Evolutionary conservation across 2,888 invertebrate genomes (phyloP).

Genomic region (Leptopilina myrica): DNA sequence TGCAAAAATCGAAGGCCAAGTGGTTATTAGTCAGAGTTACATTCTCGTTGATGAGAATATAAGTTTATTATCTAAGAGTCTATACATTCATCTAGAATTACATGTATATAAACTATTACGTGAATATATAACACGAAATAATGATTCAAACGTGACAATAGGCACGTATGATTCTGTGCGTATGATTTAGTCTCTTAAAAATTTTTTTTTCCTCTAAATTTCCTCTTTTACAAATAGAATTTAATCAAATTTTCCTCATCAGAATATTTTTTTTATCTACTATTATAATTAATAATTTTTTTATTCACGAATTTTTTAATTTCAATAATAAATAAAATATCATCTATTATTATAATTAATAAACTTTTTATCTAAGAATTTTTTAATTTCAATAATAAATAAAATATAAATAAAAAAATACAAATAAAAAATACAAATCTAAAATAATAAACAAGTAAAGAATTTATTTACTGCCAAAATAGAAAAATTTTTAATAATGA

Average conservation of each 20-base stretch:
- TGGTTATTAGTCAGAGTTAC: slow-evolving; percentile 15
- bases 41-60: slow-evolving; percentile 1
- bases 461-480: not conserved
- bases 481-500: not conserved
- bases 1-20: not conserved
- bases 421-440: too few species aligned
- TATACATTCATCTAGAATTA: not conserved
- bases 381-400: too few species aligned
- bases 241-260: too few species aligned
- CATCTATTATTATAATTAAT: too few species aligned
- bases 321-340: too few species aligned
- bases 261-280: too few species aligned
- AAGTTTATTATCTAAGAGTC: not conserved
- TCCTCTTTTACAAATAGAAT: not conserved
- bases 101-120: not conserved
- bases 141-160: not conserved
- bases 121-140: not conserved
- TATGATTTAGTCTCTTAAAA: not conserved
- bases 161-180: not conserved
- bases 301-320: too few species aligned
- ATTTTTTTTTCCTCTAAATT: not conserved
- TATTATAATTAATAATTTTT: too few species aligned
- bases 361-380: too few species aligned
- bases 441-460: too few species aligned
- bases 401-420: too few species aligned